A percentile compares a stretch with the other conserved stretches of the same genome.
Conservation (phyloP, 2,797 vertebrate genomes). For the Sebastes hubbsi region DNA sequence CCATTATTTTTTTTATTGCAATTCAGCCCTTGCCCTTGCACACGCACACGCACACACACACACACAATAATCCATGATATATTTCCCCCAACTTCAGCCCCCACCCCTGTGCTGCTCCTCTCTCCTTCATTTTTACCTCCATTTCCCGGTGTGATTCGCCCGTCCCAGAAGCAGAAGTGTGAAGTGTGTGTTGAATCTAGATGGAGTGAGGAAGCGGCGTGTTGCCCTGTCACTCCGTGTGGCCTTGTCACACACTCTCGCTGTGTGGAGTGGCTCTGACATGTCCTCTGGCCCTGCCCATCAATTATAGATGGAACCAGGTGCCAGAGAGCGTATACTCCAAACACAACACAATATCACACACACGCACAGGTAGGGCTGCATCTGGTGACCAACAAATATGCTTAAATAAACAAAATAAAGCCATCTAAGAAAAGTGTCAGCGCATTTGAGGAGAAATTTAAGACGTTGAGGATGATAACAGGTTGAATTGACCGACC, state of each 20-base stretch:
- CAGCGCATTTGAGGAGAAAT: not conserved
- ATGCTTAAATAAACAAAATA: constrained; percentile 21
- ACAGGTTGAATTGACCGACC: not conserved
- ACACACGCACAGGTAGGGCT: not conserved
- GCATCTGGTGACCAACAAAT: constrained; percentile 10
- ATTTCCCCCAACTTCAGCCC: not conserved
- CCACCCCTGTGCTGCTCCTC: not conserved
- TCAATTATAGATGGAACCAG: constrained; percentile 75
- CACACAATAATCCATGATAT: constrained; percentile 1
- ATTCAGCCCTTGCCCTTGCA: not conserved
- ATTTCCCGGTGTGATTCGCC: constrained; percentile 7
- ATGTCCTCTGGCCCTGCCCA: constrained; percentile 69
- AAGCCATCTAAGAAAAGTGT: not conserved
- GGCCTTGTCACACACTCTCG: constrained; percentile 66
- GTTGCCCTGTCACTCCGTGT: constrained; percentile 58
- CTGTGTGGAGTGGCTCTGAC: constrained; percentile 55
- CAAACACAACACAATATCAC: constrained; percentile 28
- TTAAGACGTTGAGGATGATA: not conserved
- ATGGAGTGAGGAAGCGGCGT: constrained; percentile 39
- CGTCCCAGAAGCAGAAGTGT: constrained; percentile 37
- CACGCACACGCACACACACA: not conserved
- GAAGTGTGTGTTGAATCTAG: constrained; percentile 56
- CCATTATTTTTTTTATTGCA: constrained; percentile 16
- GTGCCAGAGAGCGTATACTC: constrained; percentile 26
- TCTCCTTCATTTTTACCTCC: constrained; percentile 12